Evolutionary conservation across 2,797 vertebrate genomes (phyloP).

Genomic region (Simalia tracyae): DNA sequence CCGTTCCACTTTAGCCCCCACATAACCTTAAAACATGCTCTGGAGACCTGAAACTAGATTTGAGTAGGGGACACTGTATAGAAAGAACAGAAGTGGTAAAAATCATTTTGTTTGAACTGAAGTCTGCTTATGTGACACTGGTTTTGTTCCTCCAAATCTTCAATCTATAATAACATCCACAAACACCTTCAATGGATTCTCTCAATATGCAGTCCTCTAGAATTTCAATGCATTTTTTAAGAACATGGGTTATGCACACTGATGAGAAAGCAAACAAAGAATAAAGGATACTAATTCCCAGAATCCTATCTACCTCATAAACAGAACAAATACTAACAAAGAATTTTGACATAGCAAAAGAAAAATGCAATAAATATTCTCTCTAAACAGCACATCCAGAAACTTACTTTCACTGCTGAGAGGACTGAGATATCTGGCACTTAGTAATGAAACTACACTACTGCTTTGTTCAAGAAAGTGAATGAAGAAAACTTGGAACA

Average conservation of each 20-base stretch:
- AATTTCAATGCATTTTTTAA: neutral
- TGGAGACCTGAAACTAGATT: neutral
- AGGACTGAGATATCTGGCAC: neutral
- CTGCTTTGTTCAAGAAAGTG: neutral
- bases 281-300: neutral
- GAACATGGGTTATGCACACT: neutral
- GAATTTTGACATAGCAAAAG: neutral
- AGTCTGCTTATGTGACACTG: neutral
- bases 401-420: neutral
- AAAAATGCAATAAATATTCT: neutral
- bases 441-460: neutral
- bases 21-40: neutral
- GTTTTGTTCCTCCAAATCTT: neutral
- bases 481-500: neutral
- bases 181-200: neutral
- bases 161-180: neutral
- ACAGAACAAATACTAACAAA: neutral
- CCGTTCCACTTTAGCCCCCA: neutral
- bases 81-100: neutral
- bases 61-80: neutral
- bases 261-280: neutral
- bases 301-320: neutral
- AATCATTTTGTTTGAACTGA: neutral
- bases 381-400: neutral
- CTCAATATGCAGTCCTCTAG: neutral